Evolutionary conservation across 2,888 invertebrate species (phyloP).

Genomic region (Netelia virgata): DNA sequence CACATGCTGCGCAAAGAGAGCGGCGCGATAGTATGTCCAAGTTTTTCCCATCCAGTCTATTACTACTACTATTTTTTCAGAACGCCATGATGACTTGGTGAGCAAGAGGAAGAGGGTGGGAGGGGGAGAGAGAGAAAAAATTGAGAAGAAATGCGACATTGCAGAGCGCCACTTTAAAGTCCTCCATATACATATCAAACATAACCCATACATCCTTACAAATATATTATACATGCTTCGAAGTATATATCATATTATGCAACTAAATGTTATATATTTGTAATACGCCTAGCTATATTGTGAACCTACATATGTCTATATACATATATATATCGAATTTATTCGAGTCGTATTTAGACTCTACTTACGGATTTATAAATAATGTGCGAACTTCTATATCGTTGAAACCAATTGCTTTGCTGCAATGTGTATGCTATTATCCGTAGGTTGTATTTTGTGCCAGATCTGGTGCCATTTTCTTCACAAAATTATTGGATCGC

Average conservation of each 20-base stretch:
- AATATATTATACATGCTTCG: not conserved
- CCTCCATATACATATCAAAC: conserved; percentile 8
- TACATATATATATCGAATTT: conserved; percentile 1
- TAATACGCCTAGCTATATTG: not conserved
- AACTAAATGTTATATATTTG: conserved; percentile 2
- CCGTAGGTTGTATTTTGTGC: conserved; percentile 12
- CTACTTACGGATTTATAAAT: conserved; percentile 22
- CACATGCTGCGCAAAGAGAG: no score
- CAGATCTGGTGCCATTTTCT: not conserved
- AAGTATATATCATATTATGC: not conserved
- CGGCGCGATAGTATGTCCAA: no score
- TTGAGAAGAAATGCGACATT: no score
- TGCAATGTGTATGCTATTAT: conserved; percentile 18
- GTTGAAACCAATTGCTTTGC: conserved; percentile 30
- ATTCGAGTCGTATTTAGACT: conserved; percentile 5
- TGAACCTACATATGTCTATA: not conserved
- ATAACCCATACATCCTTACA: not conserved
- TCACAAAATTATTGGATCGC: not conserved
- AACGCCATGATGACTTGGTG: no score
- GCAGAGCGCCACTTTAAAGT: not conserved
- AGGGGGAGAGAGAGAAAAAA: not conserved
- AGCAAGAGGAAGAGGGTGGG: not conserved
- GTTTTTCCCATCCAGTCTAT: no score
- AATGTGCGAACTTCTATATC: not conserved
- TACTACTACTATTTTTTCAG: no score